phyloP scores from a whole-genome alignment of 2,113 vertebrate genomes.

The Hemichromis elongatus region DNA sequence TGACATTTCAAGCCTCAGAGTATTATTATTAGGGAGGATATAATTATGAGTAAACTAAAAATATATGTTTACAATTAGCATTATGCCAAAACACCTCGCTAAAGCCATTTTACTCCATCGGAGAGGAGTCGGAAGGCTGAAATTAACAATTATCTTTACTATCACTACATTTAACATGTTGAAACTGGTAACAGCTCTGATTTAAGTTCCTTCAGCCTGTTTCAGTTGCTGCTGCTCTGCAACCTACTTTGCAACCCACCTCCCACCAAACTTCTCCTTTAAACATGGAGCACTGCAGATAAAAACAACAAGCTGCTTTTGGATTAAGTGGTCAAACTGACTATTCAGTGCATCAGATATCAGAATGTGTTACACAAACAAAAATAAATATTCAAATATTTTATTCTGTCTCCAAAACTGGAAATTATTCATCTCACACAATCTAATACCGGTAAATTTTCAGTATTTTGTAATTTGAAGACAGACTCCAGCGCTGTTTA shows the following conservation, averaged over 20 bases:
- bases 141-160: neutral
- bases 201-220: neutral
- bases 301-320: neutral
- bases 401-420: neutral
- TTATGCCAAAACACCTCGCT: neutral
- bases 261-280: neutral
- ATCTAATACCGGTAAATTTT: neutral
- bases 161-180: neutral
- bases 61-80: neutral
- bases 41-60: neutral
- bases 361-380: neutral
- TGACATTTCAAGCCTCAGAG: neutral
- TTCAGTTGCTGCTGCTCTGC: neutral
- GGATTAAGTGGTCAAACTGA: neutral
- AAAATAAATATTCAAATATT: neutral
- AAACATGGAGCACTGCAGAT: no score
- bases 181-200: neutral
- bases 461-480: neutral
- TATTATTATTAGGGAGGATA: neutral
- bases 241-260: neutral
- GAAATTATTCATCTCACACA: neutral
- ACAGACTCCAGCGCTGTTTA: neutral
- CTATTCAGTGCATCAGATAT: neutral
- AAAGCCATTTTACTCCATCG: accelerated
- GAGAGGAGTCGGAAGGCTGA: neutral